Evolutionary conservation across 2,888 invertebrate genomes (phyloP).

Genomic region (Zhengitettix transpicula): DNA sequence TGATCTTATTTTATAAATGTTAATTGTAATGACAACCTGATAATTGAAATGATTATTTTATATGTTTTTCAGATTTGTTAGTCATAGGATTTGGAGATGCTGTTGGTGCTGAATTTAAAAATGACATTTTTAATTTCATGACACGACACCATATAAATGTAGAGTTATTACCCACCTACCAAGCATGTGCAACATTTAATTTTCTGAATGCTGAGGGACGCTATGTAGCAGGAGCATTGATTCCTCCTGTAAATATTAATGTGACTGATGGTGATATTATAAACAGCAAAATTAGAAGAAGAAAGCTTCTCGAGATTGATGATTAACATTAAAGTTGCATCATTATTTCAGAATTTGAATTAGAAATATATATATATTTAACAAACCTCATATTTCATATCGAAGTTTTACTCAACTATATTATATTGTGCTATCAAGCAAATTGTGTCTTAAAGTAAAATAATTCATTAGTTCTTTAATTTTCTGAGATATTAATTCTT

Average conservation of each 20-base stretch:
- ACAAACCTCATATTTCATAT: neutral
- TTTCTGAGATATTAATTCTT: too few species aligned
- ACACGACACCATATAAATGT: slow-evolving; percentile 43
- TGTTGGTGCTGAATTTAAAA: slow-evolving; percentile 24
- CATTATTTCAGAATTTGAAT: neutral
- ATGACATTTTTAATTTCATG: slow-evolving; percentile 28
- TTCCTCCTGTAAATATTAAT: slow-evolving; percentile 26
- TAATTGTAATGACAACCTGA: too few species aligned
- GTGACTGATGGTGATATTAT: slow-evolving; percentile 39
- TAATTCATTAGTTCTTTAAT: too few species aligned
- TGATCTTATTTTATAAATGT: too few species aligned
- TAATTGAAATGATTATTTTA: neutral
- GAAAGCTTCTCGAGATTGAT: neutral
- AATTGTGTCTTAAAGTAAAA: too few species aligned
- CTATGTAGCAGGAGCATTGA: slow-evolving; percentile 37
- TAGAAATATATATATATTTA: neutral
- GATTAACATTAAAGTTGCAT: neutral
- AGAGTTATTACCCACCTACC: slow-evolving; percentile 67
- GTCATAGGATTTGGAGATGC: slow-evolving; percentile 49
- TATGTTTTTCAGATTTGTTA: slow-evolving; percentile 25
- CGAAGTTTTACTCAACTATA: too few species aligned
- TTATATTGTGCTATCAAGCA: too few species aligned
- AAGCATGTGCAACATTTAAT: slow-evolving; percentile 82
- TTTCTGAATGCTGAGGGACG: slow-evolving; percentile 72
- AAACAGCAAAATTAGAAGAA: neutral